Evolutionary conservation across 64 coral and sea anemone species (phyloP), one percentile per base, ranked within the genome.

Genomic region (Montipora cactus): DNA sequence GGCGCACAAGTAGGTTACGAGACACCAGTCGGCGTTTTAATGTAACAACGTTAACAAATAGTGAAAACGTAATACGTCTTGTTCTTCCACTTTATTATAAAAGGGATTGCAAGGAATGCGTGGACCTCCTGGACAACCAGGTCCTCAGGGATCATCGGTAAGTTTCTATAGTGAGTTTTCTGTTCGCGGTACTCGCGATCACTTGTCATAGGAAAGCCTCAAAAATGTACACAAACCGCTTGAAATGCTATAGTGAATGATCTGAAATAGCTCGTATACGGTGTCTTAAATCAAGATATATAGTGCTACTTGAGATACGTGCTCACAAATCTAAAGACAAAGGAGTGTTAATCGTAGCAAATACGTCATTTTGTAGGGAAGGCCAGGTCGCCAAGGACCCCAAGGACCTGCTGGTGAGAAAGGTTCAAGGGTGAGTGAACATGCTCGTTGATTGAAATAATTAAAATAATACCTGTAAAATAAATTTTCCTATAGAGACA

Each of bases 81-180:
- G 9, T 76, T 45, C 18, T 72, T 68, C 9, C 47, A 86, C 70
- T 4, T 51, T 14, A 13, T 50, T 61, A 37, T 37, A 37, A 37
- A 37, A 93, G 91, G 91, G 91, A 19, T 61, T 83, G 14, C 84
- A 87, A 76, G 91, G 91, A 79, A 75, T 86, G 77, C 91, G 91
- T 57, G 91, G 91, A 79, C 74, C 82, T 20, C 59, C 91, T 1
- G 91, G 91, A 73, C 81, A 87, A 80, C 91, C 91, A 44, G 91
- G 91, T 1, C 91, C 91, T 50, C 91, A 93, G 47, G 91, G 91
- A 55, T 55, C 91, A 22, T 47, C 75, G 9, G 91, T 93, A 64
- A 92, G 90, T 84, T 1, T 44, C 4, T 23, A 19, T 46, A 20
- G 21, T 0, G 48, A 1, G 7, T 50, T 48, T 47, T 68, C 15